Base-by-base conservation (phyloP, 2,888 invertebrate species). In the Leptopilina drosophilae region DNA sequence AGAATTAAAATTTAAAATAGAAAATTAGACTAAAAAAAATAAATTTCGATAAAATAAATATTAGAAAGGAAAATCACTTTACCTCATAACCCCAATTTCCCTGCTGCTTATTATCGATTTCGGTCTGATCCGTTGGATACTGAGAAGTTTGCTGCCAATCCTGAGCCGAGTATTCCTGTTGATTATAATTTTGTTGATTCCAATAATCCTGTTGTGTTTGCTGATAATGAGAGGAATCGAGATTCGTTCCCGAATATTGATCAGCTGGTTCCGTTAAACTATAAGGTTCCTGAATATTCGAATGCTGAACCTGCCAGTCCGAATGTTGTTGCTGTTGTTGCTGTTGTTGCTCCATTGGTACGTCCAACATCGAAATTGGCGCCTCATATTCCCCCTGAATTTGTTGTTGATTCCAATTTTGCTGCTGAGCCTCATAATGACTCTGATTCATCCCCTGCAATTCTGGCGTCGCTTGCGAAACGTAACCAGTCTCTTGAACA, bases 1-100 rank as follows among this genome's bases (percentile, higher is more conserved):
- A 33, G 33, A 33, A 33, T 33, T 33, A 33, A 33, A 33, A 33
- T 33, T 20, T 20, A 20, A 20, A 20, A 20, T 20, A 20, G 20
- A 33, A 5, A 33, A 33, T 33, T 33, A 3, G 33, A 33, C 3
- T 33, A 33, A 33, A 33, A 33, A 33, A 4, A 53, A 7, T 53
- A 26, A n/a, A 59, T n/a, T n/a, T 15, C 7, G 59, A 59, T 59
- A 15, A 59, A 12, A n/a, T 3, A 46, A 66, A 20, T 73, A 15
- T 46, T 66, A 77, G 40, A 66, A 76, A 64, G 65, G 40, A 64
- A 5, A 56, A 78, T 40, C 77, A 82, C 82, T 86, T 83, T 87
- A 92, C 92, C 92, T 92, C 91, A 88, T 91, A 91, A 86, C 88
- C 90, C 91, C 92, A 92, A 77, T 89, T 89, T 66, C 87, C 89